Base-by-base conservation (phyloP, 1,140 invertebrate species). In the Sarcophaga peregrina region DNA sequence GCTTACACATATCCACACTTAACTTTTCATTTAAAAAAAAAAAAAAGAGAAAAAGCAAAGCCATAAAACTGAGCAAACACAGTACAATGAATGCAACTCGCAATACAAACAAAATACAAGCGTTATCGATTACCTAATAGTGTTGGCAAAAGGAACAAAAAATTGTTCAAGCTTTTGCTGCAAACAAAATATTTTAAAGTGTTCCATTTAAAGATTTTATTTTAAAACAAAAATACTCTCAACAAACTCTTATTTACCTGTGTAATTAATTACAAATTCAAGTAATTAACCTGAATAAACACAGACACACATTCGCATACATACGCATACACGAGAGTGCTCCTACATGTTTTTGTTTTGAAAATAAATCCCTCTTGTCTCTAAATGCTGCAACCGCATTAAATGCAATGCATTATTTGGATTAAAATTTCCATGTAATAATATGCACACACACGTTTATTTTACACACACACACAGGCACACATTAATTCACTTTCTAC, bases 201-300 rank as follows among this genome's bases (percentile, higher is more conserved):
- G 25, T 37, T 37, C 25, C 1, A 37, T 1, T 37, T 37, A 37
- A 37, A 37, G 25, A 2, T 37, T 37, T 37, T 37, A 37, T 37
- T 37, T 37, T 2, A 37, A 37, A 37, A 37, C 25, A 37, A 37
- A 37, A 37, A 37, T 37, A 37, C 25, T 37, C 25, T 37, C 25
- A 2, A 37, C 25, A 37, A 37, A 37, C n/a, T 58, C 54, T 58
- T 13, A 58, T 13, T 58, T n/a, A 17, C 7, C 62, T 68, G 17
- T 68, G 17, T 25, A 68, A 68, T 68, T 68, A 68, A 68, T 68
- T 68, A 68, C 17, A 68, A 68, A 20, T 20, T 15, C 62, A 20
- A 8, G n/a, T 20, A 20, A 68, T 68, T 68, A 68, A 68, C 62
- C 62, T 68, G 8, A 68, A 68, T 68, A 68, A 68, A 68, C 17